phyloP scores from a whole-genome alignment of 2,888 invertebrate species.

The Vandiemenella viatica region DNA sequence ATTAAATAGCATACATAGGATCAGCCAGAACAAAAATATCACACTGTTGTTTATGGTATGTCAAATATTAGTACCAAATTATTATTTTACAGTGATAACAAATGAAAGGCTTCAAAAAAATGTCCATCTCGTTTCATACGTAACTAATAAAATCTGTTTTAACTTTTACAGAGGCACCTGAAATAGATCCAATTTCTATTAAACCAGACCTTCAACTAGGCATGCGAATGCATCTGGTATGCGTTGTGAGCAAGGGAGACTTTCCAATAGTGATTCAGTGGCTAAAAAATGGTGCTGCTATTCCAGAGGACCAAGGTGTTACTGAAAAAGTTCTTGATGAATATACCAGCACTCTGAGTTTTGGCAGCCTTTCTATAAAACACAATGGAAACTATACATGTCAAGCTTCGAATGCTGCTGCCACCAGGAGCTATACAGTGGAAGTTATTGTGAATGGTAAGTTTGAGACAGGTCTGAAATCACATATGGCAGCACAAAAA shows the following conservation, averaged over 20 bases:
- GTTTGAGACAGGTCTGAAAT: too few species aligned
- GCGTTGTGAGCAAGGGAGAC: conserved; percentile 32
- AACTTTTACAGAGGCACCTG: conserved; percentile 14
- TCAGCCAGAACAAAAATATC: too few species aligned
- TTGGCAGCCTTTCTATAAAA: conserved; percentile 18
- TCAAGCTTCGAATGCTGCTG: conserved; percentile 26
- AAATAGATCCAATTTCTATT: conserved; percentile 11
- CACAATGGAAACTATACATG: conserved; percentile 25
- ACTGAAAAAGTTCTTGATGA: conserved; percentile 20
- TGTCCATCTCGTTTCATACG: too few species aligned
- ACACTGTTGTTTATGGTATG: too few species aligned
- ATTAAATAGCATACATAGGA: too few species aligned
- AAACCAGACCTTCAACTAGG: conserved; percentile 23
- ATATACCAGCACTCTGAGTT: conserved; percentile 21
- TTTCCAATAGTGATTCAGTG: conserved; percentile 30
- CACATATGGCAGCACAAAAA: too few species aligned
- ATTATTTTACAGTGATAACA: too few species aligned
- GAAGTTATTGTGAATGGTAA: conserved; percentile 30
- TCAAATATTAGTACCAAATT: too few species aligned
- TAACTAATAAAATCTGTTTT: too few species aligned
- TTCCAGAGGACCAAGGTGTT: conserved; percentile 20
- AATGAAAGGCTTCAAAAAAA: too few species aligned
- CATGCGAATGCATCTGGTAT: conserved; percentile 28
- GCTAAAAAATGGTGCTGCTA: conserved; percentile 28
- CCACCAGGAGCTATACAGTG: conserved; percentile 24